Percentiles rank a stretch among this genome's conserved stretches.
These are phyloP conservation scores for Menidia menidia DNA, from an alignment of 2,797 vertebrate genomes.

Conservation along the genomic window DNA sequence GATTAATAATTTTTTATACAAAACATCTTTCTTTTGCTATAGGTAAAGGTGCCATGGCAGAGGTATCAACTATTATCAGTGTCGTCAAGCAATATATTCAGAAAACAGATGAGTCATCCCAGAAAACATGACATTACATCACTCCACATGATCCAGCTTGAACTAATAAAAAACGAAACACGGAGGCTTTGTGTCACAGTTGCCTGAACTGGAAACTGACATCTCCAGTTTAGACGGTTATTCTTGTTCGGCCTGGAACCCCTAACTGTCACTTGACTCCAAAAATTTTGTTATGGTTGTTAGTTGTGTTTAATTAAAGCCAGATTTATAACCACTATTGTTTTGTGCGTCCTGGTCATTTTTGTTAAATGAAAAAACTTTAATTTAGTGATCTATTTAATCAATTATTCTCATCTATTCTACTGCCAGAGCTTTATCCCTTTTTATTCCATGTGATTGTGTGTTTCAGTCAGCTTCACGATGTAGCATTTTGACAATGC, in stretches of 20 bases:
- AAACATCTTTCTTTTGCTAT: slow-evolving; percentile 43
- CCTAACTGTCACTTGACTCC: not conserved
- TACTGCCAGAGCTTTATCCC: not conserved
- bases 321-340: too few relatives aligned
- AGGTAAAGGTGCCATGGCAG: slow-evolving; percentile 97
- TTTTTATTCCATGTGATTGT: not conserved
- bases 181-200: not conserved
- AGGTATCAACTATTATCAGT: slow-evolving; percentile 88
- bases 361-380: too few relatives aligned
- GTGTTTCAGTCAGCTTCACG: slow-evolving; percentile 1
- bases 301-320: too few relatives aligned
- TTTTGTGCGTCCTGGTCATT: too few relatives aligned
- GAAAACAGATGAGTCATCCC: slow-evolving; percentile 48
- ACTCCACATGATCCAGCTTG: not conserved
- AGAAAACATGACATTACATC: slow-evolving; percentile 12
- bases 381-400: too few relatives aligned
- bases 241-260: not conserved
- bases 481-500: too few relatives aligned
- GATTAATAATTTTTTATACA: not conserved
- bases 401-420: not conserved
- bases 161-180: slow-evolving; percentile 1
- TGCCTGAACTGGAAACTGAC: not conserved
- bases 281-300: too few relatives aligned
- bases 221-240: slow-evolving; percentile 1
- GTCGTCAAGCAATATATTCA: slow-evolving; percentile 78